These are phyloP conservation scores for Alviniconcha marisindica DNA, from an alignment of 1,140 invertebrate species.

Conservation along the genomic window DNA sequence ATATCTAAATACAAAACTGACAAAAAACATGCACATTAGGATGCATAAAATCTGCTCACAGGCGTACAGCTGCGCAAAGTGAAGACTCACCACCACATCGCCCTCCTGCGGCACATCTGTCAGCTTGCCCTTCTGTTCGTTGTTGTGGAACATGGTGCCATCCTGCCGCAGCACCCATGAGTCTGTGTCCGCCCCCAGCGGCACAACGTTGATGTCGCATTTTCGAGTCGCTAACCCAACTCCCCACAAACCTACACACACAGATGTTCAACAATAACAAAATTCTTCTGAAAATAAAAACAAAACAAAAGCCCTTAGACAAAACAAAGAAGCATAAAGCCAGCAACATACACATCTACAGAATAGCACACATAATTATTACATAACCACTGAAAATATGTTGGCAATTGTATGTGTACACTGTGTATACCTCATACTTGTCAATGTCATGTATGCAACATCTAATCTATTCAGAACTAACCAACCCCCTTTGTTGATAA, in stretches of 20 bases:
- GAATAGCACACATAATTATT: too few relatives aligned
- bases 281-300: too few relatives aligned
- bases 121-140: conserved; percentile 86
- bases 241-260: conserved; percentile 86
- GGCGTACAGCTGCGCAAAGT: conserved; percentile 25
- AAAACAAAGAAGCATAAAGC: too few relatives aligned
- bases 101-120: conserved; percentile 87
- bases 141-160: conserved; percentile 90
- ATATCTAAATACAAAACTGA: not conserved
- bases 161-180: conserved; percentile 96
- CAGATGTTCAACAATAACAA: too few relatives aligned
- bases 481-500: too few relatives aligned
- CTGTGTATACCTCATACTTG: too few relatives aligned
- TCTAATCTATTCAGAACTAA: too few relatives aligned
- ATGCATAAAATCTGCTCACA: not conserved
- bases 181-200: conserved; percentile 90
- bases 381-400: too few relatives aligned
- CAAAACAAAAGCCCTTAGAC: too few relatives aligned
- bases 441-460: too few relatives aligned
- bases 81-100: conserved; percentile 88
- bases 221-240: conserved; percentile 93
- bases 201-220: conserved; percentile 89
- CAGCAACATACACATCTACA: too few relatives aligned
- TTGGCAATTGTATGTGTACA: too few relatives aligned
- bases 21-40: not conserved